phyloP scores from a whole-genome alignment of 1,140 invertebrate species.

The Euborellia annulipes region DNA sequence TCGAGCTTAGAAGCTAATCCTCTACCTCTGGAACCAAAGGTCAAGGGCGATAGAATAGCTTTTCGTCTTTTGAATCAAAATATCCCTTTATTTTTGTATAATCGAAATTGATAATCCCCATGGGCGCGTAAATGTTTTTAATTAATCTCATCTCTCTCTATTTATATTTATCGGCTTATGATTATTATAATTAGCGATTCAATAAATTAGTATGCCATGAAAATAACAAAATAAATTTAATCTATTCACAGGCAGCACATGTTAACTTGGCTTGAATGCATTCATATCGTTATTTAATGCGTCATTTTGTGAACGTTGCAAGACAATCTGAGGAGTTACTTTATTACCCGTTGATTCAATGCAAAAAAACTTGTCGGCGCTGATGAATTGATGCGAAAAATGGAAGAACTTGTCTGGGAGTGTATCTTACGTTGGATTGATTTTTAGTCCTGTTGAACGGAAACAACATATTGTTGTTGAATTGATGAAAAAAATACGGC shows the following conservation, averaged over 20 bases:
- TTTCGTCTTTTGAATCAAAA: no score
- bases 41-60: no score
- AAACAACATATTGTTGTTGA: conserved; percentile 47
- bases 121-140: no score
- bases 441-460: conserved; percentile 39
- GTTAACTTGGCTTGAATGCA: conserved; percentile 49
- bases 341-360: conserved; percentile 47
- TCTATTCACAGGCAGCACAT: conserved; percentile 37
- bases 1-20: no score
- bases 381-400: conserved; percentile 45
- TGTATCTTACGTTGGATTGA: conserved; percentile 45
- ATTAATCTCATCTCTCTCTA: no score
- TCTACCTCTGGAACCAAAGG: no score
- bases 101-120: no score
- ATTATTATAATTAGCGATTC: no score
- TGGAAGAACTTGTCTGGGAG: conserved; percentile 50
- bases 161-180: no score
- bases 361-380: conserved; percentile 48
- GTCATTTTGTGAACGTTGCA: conserved; percentile 49
- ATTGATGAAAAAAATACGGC: conserved; percentile 62
- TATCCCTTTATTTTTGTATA: no score
- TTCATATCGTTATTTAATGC: conserved; percentile 51
- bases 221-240: no score
- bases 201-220: no score
- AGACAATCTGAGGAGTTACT: conserved; percentile 54